Percentiles rank a stretch among this genome's conserved stretches.
Evolutionary conservation across 2,797 vertebrate genomes (phyloP).

Genomic region (Leptatherina wallacei): DNA sequence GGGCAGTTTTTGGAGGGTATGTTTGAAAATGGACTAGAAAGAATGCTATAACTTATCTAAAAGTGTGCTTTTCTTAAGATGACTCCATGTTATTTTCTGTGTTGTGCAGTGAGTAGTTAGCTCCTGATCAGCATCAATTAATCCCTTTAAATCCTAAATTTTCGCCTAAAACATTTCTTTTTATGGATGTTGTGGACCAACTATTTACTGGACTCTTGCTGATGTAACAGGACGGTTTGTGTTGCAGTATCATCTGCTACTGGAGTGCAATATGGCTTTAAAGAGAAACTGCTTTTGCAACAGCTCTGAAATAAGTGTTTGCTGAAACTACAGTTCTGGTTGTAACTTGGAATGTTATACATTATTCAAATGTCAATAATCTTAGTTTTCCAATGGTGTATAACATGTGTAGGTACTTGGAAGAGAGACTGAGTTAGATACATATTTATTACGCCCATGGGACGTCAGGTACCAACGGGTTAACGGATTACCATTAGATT

Average conservation of each 20-base stretch:
- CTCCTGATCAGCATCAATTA: conserved; percentile 10
- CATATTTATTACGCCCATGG: not conserved
- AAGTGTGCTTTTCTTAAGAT: not conserved
- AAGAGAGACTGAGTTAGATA: not conserved
- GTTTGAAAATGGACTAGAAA: not conserved
- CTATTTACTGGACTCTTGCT: not conserved
- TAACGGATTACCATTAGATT: conserved; percentile 24
- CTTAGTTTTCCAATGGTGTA: not conserved
- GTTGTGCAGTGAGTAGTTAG: not conserved
- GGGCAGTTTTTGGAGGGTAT: not conserved
- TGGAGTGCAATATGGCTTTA: not conserved
- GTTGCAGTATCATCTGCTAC: not conserved
- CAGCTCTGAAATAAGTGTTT: no score
- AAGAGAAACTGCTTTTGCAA: not conserved
- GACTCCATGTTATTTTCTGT: not conserved
- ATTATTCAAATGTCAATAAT: not conserved
- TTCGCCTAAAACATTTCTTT: not conserved
- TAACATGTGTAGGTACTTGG: not conserved
- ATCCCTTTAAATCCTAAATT: not conserved
- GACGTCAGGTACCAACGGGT: not conserved
- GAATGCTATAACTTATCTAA: not conserved
- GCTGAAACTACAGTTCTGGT: no score
- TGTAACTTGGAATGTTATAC: not conserved
- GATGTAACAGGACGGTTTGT: not conserved
- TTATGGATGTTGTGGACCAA: not conserved